Evolutionary conservation across 2,888 invertebrate genomes (phyloP).

Genomic region (Sturmia bella): DNA sequence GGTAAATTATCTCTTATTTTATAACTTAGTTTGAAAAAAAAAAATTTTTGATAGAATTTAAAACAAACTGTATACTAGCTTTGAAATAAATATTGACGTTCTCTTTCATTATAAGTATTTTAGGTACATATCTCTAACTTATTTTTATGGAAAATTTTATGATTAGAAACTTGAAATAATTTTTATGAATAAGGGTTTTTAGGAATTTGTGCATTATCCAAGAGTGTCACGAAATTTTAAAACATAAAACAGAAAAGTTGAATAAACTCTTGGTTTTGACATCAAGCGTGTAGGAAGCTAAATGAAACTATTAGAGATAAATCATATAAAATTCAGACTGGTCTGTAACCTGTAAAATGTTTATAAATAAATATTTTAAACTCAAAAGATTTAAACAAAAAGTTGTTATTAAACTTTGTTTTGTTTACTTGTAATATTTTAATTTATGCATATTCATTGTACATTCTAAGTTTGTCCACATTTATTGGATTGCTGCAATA

Average conservation of each 20-base stretch:
- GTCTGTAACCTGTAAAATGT: constrained; percentile 28
- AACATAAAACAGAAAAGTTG: constrained; percentile 19
- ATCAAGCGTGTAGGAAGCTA: neutral
- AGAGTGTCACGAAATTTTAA: neutral
- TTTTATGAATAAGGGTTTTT: too few relatives aligned
- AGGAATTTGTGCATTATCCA: neutral
- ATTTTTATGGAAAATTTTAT: too few relatives aligned
- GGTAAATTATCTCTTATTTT: too few relatives aligned
- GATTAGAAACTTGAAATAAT: too few relatives aligned
- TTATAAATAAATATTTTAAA: constrained; percentile 48
- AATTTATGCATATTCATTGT: constrained; percentile 2
- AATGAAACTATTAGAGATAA: constrained; percentile 12
- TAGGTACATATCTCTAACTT: too few relatives aligned
- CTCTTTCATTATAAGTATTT: too few relatives aligned
- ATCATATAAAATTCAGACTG: constrained; percentile 24
- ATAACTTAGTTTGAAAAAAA: too few relatives aligned
- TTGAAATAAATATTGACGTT: too few relatives aligned
- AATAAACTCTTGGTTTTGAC: constrained; percentile 22
- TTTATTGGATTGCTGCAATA: constrained; percentile 48
- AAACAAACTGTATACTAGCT: too few relatives aligned
- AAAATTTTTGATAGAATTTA: too few relatives aligned
- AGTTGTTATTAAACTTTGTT: neutral
- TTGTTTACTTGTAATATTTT: neutral
- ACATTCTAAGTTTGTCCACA: constrained; percentile 13
- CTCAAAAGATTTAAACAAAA: neutral